phyloP scores from a whole-genome alignment of 2,797 vertebrate genomes.

The Eupleurogrammus muticus region DNA sequence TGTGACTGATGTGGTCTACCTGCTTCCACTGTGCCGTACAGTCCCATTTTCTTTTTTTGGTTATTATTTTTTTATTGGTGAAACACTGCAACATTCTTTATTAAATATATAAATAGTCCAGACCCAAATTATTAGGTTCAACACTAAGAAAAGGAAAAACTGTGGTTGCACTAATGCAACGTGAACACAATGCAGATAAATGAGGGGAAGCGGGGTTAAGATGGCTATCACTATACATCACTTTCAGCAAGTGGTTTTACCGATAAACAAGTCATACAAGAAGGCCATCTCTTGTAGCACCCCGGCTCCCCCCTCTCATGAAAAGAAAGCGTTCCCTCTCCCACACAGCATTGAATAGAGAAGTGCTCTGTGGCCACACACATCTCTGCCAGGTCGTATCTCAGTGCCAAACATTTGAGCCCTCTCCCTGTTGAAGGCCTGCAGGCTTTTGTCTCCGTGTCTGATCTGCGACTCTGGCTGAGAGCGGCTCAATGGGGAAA shows the following conservation, averaged over 20 bases:
- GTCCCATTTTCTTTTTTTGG: background rate
- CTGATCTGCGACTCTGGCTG: slow-evolving; percentile 60
- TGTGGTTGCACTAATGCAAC: background rate
- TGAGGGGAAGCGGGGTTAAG: slow-evolving; percentile 31
- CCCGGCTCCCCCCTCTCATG: slow-evolving; percentile 37
- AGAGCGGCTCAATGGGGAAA: slow-evolving; percentile 56
- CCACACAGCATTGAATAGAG: slow-evolving; percentile 60
- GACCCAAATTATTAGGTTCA: slow-evolving; percentile 15
- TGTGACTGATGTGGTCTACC: slow-evolving; percentile 49
- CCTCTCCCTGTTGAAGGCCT: slow-evolving; percentile 59
- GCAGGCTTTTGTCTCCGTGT: slow-evolving; percentile 68
- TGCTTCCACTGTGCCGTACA: slow-evolving; percentile 13
- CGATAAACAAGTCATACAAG: slow-evolving; percentile 58
- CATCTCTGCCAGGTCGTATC: slow-evolving; percentile 59
- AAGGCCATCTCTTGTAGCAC: slow-evolving; percentile 50
- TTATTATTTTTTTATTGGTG: slow-evolving; percentile 16
- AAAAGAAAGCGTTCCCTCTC: slow-evolving; percentile 57
- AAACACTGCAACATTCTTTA: slow-evolving; percentile 2
- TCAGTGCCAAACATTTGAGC: slow-evolving; percentile 74
- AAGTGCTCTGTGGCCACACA: slow-evolving; percentile 70
- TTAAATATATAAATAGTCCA: slow-evolving; percentile 21
- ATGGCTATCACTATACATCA: slow-evolving; percentile 54
- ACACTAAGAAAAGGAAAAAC: background rate
- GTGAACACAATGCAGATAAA: slow-evolving; percentile 20
- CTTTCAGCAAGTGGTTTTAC: slow-evolving; percentile 55